Evolutionary conservation across 2,797 vertebrate genomes (phyloP), one percentile per base, ranked within the genome.

Genomic region (Acipenser transmontanus): DNA sequence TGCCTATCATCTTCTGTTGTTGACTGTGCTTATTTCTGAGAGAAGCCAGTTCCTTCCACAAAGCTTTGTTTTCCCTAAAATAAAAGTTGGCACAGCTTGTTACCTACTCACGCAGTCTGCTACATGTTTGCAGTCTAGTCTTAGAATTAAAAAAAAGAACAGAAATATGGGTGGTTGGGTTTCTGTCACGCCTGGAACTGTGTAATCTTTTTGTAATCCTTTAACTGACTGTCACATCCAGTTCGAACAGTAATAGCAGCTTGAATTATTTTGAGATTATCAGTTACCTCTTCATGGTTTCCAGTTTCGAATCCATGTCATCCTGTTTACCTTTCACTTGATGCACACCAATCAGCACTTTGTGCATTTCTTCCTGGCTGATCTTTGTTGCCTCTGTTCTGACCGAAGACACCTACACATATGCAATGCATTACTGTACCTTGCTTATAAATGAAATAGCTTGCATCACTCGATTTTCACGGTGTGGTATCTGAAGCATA

Each of bases 291-390:
- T 67, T 67, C 57, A 67, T 67, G 47, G 2, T 67, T 49, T 50
- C 47, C 13, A 67, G 57, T 57, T 50, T 67, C 13, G 60, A 14
- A 4, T 61, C 57, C 14, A 67, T 60, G 14, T 61, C 57, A 6
- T 61, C 66, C n/a, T 67, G 66, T 61, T 67, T 67, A 50, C 57
- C 66, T 61, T 59, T 67, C 11, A 67, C 49, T 61, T 67, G 47
- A 12, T 67, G 66, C 49, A 67, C 59, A 61, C 61, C 57, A 13
- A 59, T 17, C 57, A 67, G 47, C 5, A 61, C 57, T 67, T 67
- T 67, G 59, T 17, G 50, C 66, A 67, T 17, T 11, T 61, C 66
- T 49, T 51, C 59, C 47, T 50, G 66, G 17, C 47, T 60, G 17
- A 67, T 60, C 49, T 67, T 67, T 1, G 17, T 50, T 10, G 60